These are phyloP conservation scores for Blastomussa wellsi DNA, from an alignment of 92 coral and sea anemone genomes.

Conservation along the genomic window DNA sequence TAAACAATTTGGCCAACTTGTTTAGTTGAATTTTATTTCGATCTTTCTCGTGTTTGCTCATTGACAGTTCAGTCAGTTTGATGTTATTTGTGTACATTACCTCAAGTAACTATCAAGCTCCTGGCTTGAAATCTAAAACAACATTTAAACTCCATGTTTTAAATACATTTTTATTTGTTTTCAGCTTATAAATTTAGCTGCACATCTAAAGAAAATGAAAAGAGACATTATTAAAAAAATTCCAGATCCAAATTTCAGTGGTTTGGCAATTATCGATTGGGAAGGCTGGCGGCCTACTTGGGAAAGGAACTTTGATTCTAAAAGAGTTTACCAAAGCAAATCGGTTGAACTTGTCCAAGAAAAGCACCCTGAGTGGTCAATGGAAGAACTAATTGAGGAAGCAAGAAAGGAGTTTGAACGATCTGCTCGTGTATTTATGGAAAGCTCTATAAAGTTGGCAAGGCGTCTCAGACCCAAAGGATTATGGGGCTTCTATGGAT, in stretches of 20 bases:
- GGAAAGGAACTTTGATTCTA: conserved; percentile 92
- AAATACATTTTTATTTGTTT: not conserved
- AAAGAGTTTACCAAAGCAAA: conserved; percentile 78
- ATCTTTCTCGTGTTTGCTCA: not conserved
- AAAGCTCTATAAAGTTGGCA: conserved; percentile 75
- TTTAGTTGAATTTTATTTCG: not conserved
- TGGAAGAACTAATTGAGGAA: conserved; percentile 63
- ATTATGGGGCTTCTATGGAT: conserved; percentile 99
- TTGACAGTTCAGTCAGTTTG: conserved; percentile 1
- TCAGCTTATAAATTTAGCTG: conserved; percentile 71
- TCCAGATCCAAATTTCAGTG: conserved; percentile 84
- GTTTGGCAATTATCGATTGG: conserved; percentile 98
- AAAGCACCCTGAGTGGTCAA: conserved; percentile 78
- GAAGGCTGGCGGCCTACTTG: conserved; percentile 98
- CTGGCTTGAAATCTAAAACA: conserved; percentile 14
- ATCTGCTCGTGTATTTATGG: conserved; percentile 78
- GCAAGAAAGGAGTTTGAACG: conserved; percentile 83
- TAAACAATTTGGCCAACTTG: not conserved
- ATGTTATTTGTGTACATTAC: conserved; percentile 5
- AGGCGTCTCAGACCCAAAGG: conserved; percentile 83
- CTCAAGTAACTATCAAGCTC: conserved; percentile 12
- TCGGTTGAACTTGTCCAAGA: conserved; percentile 77
- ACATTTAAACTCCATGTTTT: not conserved
- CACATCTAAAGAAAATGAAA: conserved; percentile 77
- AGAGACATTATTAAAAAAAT: conserved; percentile 74